Evolutionary conservation across 2,113 vertebrate genomes (phyloP), one percentile per base, ranked within the genome.

Genomic region (Corythaeola cristata): DNA sequence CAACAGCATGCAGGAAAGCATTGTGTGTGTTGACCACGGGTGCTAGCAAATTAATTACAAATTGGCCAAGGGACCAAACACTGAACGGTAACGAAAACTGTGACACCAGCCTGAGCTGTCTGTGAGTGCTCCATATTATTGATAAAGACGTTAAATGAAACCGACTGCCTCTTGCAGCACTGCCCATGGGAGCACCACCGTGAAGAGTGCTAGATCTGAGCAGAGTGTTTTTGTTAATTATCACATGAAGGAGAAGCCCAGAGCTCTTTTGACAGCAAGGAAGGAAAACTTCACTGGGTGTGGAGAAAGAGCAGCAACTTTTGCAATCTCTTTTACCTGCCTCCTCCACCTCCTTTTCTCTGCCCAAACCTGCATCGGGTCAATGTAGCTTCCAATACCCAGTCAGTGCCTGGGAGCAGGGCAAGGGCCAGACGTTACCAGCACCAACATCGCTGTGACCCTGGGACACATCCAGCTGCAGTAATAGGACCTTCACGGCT

Each of bases 81-180:
- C 27, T 45, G 69, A 60, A 21, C 5, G 3, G 33, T 49, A 85
- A 64, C 64, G 73, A 94, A 71, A 72, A 58, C 8, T 30, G 45
- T 87, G 77, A 69, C 67, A 78, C 14, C 39, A 88, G 30, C 23
- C 64, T 68, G 37, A 89, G 80, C 39, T 72, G 20, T 6, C 56
- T 76, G 56, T 49, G 69, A 82, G 53, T 41, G 16, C 11, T 76
- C 19, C 33, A 7, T 35, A 22, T 35, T 60, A 62, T 85, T 87
- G 88, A 78, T 52, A 49, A 90, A 96, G 84, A 88, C 26, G 11
- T 93, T 87, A 85, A 96, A 60, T 22, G 77, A 79, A 91, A 56
- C 39, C 64, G 87, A 64, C 44, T 87, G 64, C 26, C 16, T 75
- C 35, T 74, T 75, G 33, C 56, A 92, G 60, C 53, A 64, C 8